Percentiles rank a stretch among this genome's conserved stretches.
Conservation (phyloP, 2,888 invertebrate species). For the Anthrax anthrax region DNA sequence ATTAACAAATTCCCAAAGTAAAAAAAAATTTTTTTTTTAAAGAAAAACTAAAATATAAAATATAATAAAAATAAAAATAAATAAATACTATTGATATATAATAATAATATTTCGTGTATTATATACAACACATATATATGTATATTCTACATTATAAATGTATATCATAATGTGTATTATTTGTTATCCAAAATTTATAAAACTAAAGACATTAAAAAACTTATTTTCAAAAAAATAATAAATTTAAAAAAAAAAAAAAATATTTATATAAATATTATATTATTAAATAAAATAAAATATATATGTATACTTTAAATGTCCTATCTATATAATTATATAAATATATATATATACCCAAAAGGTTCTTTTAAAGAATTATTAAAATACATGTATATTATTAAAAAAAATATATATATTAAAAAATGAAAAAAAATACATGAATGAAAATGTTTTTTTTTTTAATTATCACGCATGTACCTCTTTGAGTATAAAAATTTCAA, state of each 20-base stretch:
- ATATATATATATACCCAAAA: constrained; percentile 12
- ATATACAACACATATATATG: too few relatives aligned
- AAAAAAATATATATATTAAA: too few relatives aligned
- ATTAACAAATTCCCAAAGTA: neutral
- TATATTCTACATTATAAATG: too few relatives aligned
- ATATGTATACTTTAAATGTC: constrained; percentile 7
- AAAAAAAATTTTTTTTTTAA: neutral
- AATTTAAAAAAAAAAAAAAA: too few relatives aligned
- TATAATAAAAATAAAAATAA: neutral
- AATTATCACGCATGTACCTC: neutral
- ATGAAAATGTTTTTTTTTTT: neutral
- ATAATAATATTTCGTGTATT: too few relatives aligned
- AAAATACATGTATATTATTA: constrained; percentile 8
- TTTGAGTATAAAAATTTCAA: neutral
- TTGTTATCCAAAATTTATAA: too few relatives aligned
- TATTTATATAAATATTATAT: too few relatives aligned
- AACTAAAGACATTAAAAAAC: too few relatives aligned
- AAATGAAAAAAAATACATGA: neutral
- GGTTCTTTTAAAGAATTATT: constrained; percentile 6
- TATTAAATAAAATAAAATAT: neutral
- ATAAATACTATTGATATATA: too few relatives aligned
- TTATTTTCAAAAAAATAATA: too few relatives aligned
- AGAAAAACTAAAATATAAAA: neutral
- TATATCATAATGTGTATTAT: too few relatives aligned
- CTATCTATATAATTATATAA: neutral